Base-by-base conservation (phyloP, 1,140 invertebrate genomes). In the Phocides pigmalion region DNA sequence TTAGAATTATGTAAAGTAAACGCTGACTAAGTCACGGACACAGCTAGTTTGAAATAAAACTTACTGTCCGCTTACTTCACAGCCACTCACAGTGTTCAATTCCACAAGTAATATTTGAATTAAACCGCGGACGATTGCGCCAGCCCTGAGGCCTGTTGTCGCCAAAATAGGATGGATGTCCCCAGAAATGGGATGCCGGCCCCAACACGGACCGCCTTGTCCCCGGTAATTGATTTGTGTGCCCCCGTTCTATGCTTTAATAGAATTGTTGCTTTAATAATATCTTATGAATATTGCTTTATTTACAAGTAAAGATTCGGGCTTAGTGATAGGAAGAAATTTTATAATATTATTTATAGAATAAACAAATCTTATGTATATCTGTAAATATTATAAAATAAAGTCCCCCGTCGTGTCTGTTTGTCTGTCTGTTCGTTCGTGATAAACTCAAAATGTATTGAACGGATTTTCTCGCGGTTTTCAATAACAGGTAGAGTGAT, bases 21-120 rank as follows among this genome's bases (percentile, higher is more conserved):
- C n/a, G n/a, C n/a, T n/a, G n/a, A n/a, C n/a, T n/a, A n/a, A n/a
- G n/a, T n/a, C n/a, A n/a, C n/a, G n/a, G n/a, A n/a, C n/a, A n/a
- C n/a, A n/a, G n/a, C n/a, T n/a, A n/a, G n/a, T n/a, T n/a, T n/a
- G n/a, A 32, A 1, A 32, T n/a, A 32, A 11, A 1, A 32, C 28
- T 32, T 32, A 32, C 8, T 1, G 1, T 5, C 9, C 62, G 64
- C 61, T 25, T 8, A n/a, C 50, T 49, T 62, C 19, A 1, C 69
- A 61, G 72, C 79, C 75, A 68, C 42, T 70, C 64, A 62, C 11
- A 68, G 66, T 62, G 75, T 76, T 76, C 81, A 82, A 81, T 87
- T 79, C 81, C 81, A 81, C 82, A 84, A 84, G 81, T 83, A 83
- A 85, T 87, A 87, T 86, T 84, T 79, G 82, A 85, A 85, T 85